These are phyloP conservation scores for Drosophila gunungcola DNA, from an alignment of 1,140 invertebrate genomes.

Conservation along the genomic window DNA sequence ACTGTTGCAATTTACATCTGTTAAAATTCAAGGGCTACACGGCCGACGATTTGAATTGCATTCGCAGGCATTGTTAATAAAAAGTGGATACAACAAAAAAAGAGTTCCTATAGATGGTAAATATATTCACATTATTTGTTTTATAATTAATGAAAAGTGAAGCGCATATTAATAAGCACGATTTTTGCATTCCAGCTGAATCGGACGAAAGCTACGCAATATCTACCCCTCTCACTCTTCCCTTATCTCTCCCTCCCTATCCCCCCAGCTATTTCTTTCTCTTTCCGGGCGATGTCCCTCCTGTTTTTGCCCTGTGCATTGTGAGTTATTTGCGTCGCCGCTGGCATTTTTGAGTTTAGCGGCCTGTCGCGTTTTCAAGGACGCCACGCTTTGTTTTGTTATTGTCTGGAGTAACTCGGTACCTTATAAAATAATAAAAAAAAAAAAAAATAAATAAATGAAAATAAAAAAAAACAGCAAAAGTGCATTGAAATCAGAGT, in stretches of 20 bases:
- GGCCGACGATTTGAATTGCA: conserved; percentile 17
- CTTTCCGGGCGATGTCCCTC: conserved; percentile 27
- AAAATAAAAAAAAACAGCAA: conserved; percentile 3
- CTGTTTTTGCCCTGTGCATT: conserved; percentile 35
- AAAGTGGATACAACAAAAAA: conserved; percentile 8
- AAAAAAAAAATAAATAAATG: not conserved
- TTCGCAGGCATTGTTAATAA: conserved; percentile 1
- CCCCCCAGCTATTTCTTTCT: conserved; percentile 1
- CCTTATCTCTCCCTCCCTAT: not conserved
- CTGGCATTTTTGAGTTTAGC: conserved; percentile 66
- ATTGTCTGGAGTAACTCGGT: conserved; percentile 67
- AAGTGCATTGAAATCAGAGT: conserved; percentile 72
- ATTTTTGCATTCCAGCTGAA: conserved; percentile 25
- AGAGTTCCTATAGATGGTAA: conserved; percentile 2
- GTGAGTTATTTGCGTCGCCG: conserved; percentile 70
- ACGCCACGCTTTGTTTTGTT: conserved; percentile 74
- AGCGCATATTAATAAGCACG: conserved; percentile 37
- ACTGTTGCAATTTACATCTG: conserved; percentile 29
- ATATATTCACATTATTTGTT: conserved; percentile 7
- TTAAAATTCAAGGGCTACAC: conserved; percentile 41
- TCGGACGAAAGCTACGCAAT: conserved; percentile 9
- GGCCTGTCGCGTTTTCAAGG: conserved; percentile 74
- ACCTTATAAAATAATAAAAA: conserved; percentile 39
- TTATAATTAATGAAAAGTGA: conserved; percentile 37
- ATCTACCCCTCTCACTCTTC: conserved; percentile 10